These are phyloP conservation scores for Corythornis vintsioides DNA, from an alignment of 2,113 vertebrate species.

Conservation along the genomic window DNA sequence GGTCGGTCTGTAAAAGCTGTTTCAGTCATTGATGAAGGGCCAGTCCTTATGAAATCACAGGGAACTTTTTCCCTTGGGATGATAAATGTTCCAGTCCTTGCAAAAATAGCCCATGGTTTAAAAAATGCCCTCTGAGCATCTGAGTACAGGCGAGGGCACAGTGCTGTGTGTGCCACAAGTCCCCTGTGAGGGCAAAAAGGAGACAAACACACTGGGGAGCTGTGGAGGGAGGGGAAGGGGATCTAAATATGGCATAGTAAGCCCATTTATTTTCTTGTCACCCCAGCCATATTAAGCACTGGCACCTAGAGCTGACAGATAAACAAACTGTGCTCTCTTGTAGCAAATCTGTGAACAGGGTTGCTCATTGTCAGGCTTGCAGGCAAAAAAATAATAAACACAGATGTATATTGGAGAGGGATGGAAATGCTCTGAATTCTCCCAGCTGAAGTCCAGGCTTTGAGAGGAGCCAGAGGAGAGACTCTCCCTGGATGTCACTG, in stretches of 20 bases:
- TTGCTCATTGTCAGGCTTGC: constrained; percentile 46
- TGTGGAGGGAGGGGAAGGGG: neutral
- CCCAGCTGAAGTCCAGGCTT: neutral
- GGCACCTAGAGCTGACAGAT: constrained; percentile 49
- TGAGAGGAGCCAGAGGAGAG: neutral
- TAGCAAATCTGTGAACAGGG: constrained; percentile 40
- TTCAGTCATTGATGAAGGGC: neutral
- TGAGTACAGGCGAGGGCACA: neutral
- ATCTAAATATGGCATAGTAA: constrained; percentile 38
- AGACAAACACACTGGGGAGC: neutral
- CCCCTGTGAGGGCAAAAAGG: neutral
- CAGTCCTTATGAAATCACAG: neutral
- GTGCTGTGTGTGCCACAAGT: neutral
- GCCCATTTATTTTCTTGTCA: constrained; percentile 64
- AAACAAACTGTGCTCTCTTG: constrained; percentile 61
- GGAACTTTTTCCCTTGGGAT: neutral
- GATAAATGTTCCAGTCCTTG: neutral
- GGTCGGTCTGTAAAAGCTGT: neutral
- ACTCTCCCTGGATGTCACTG: neutral
- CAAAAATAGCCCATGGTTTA: neutral
- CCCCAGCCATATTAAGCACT: constrained; percentile 37
- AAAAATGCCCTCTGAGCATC: neutral
- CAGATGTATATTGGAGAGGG: constrained; percentile 42
- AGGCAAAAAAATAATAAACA: constrained; percentile 65
- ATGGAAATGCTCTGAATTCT: constrained; percentile 38